Evolutionary conservation across 2,797 vertebrate species (phyloP).

Genomic region (Eutrigla gurnardus): DNA sequence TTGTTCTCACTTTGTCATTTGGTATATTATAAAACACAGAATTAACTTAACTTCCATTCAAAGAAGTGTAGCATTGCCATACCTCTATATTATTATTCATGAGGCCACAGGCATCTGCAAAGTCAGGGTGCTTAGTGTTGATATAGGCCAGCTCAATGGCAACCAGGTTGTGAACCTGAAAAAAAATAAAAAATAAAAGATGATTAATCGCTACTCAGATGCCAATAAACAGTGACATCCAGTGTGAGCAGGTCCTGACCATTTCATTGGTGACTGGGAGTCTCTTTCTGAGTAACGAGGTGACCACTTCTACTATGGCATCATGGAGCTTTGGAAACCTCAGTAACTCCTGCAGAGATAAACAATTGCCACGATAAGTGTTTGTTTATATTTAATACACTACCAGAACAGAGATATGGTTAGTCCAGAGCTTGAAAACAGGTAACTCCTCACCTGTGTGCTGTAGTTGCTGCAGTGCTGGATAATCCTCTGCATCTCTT

Average conservation of each 20-base stretch:
- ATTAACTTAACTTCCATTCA: no score
- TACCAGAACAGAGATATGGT: background rate
- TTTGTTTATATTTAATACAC: background rate
- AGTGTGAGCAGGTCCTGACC: slow-evolving; percentile 80
- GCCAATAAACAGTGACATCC: background rate
- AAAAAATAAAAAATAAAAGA: background rate
- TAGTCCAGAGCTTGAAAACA: background rate
- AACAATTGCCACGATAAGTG: background rate
- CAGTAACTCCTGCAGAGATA: slow-evolving; percentile 88
- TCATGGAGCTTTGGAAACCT: slow-evolving; percentile 98
- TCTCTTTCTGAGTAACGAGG: slow-evolving; percentile 93
- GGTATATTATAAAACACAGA: no score
- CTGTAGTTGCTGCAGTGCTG: slow-evolving; percentile 93
- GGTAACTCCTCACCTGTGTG: slow-evolving; percentile 74
- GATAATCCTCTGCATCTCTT: slow-evolving; percentile 99
- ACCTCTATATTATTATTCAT: slow-evolving; percentile 99
- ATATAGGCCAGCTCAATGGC: slow-evolving; percentile 98
- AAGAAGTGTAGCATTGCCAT: no score
- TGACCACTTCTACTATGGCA: slow-evolving; percentile 98
- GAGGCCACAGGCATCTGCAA: slow-evolving; percentile 95
- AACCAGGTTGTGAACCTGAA: slow-evolving; percentile 97
- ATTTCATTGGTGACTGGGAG: slow-evolving; percentile 98
- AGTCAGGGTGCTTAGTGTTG: slow-evolving; percentile 99
- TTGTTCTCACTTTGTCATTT: background rate
- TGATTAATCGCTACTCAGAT: background rate